Percentiles rank a stretch among this genome's conserved stretches.
Conservation (phyloP, 2,113 vertebrate species). For the Gobio gobio region DNA sequence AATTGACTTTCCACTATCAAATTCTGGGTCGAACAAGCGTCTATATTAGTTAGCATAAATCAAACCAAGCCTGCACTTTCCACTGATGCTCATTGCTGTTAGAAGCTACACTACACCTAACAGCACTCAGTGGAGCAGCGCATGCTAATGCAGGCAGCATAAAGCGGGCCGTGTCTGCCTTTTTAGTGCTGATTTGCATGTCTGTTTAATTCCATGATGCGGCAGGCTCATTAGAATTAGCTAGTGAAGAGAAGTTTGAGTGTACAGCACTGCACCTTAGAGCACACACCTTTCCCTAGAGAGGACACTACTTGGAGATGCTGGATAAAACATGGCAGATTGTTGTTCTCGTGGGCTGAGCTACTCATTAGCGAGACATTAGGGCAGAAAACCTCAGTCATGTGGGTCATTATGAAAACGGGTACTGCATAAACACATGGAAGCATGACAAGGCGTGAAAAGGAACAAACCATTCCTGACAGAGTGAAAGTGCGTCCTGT, state of each 20-base stretch:
- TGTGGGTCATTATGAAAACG: constrained; percentile 66
- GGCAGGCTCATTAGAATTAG: constrained; percentile 9
- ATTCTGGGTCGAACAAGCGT: background rate
- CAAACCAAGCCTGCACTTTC: constrained; percentile 5
- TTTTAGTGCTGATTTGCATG: background rate
- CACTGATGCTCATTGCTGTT: constrained; percentile 24
- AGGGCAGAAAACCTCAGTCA: constrained; percentile 71
- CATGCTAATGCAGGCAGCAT: constrained; percentile 32
- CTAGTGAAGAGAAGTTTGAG: background rate
- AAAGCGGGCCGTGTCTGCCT: background rate
- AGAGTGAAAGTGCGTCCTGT: background rate
- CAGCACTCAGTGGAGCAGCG: constrained; percentile 15
- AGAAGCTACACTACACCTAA: constrained; percentile 4
- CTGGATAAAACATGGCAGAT: constrained; percentile 55
- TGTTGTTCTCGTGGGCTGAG: constrained; percentile 71
- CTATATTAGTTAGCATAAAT: constrained; percentile 23
- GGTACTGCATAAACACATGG: constrained; percentile 54
- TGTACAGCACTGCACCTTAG: background rate
- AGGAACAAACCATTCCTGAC: background rate
- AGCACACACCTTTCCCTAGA: constrained; percentile 53
- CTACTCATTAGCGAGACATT: constrained; percentile 74
- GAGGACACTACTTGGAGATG: constrained; percentile 55
- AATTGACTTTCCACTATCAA: constrained; percentile 18
- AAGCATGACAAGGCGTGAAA: background rate
- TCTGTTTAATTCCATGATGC: constrained; percentile 34